A percentile compares a stretch with the other conserved stretches of the same genome.
phyloP scores from a whole-genome alignment of 2,797 vertebrate genomes.

The Philypnodon macrostomus region DNA sequence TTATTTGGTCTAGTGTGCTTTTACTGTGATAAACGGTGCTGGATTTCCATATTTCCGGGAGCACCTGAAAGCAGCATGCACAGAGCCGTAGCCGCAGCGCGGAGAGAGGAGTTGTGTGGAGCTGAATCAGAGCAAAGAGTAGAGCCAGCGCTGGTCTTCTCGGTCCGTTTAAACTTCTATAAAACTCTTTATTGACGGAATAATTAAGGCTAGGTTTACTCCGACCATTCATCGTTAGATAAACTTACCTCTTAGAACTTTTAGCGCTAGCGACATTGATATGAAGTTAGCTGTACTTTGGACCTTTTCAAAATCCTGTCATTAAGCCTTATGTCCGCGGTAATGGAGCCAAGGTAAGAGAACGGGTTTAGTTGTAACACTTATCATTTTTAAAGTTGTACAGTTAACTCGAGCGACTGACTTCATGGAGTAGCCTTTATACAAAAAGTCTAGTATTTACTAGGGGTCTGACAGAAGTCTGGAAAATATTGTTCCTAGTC shows the following conservation, averaged over 20 bases:
- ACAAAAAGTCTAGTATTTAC: background rate
- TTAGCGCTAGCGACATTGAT: background rate
- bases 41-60: slow-evolving; percentile 10
- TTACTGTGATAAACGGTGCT: background rate
- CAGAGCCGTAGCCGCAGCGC: background rate
- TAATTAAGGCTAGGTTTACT: background rate
- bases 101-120: slow-evolving; percentile 3
- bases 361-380: too few species aligned
- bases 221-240: background rate
- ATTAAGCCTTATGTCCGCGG: slow-evolving; percentile 16
- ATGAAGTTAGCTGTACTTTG: slow-evolving; percentile 18
- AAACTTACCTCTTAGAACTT: background rate
- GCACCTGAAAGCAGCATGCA: slow-evolving; percentile 35
- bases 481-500: slow-evolving; percentile 18
- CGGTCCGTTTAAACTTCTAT: background rate
- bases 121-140: slow-evolving; percentile 30
- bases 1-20: background rate
- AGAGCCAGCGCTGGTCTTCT: background rate
- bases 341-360: slow-evolving; percentile 57
- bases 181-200: background rate
- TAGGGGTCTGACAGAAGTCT: background rate
- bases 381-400: too few species aligned
- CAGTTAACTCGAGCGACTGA: background rate
- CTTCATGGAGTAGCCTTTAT: background rate
- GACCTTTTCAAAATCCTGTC: slow-evolving; percentile 11